Base-by-base conservation (phyloP, 2,888 invertebrate genomes). In the Melanostoma scalare region DNA sequence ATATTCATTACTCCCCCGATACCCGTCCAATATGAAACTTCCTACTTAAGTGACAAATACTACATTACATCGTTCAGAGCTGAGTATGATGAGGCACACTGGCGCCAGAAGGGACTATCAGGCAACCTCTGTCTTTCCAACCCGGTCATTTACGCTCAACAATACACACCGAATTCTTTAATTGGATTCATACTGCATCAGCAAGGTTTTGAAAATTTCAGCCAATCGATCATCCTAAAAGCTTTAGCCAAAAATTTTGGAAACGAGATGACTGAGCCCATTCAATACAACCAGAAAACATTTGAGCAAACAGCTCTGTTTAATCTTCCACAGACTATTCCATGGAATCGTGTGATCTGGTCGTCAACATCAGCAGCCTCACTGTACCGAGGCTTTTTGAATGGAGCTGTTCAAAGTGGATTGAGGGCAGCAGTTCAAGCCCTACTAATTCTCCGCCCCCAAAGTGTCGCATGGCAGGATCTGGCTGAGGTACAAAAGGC, bases 321-420 rank as follows among this genome's bases (percentile, higher is more conserved):
- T 1, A 86, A 86, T 68, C 81, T 86, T n/a, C 89, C 90, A 0
- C 85, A 87, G 42, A 88, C 88, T 0, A 87, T 79, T 8, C 89
- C 91, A 1, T 91, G 90, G 89, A 86, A 89, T 68, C 89, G 90
- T 0, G 69, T 91, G 2, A 87, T 91, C 20, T 91, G 89, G 89
- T 89, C 89, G 2, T 91, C 91, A 2, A 86, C 89, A 3, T 86
- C 88, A 3, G 86, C 86, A 1, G 89, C 88, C 10, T 89, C 89
- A 42, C 86, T 72, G 36, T 89, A 89, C 86, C 89, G 91, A 20
- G 90, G 89, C n/a, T 86, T 87, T n/a, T 85, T 91, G 60, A 88
- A 88, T 3, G 91, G 91, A 0, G 90, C 90, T 0, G 90, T 91
- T 0, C 90, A 91, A 76, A 91, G 90, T 74, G 91, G 91, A 0